phyloP scores from a whole-genome alignment of 2,888 invertebrate species.

The Eristalis pertinax region DNA sequence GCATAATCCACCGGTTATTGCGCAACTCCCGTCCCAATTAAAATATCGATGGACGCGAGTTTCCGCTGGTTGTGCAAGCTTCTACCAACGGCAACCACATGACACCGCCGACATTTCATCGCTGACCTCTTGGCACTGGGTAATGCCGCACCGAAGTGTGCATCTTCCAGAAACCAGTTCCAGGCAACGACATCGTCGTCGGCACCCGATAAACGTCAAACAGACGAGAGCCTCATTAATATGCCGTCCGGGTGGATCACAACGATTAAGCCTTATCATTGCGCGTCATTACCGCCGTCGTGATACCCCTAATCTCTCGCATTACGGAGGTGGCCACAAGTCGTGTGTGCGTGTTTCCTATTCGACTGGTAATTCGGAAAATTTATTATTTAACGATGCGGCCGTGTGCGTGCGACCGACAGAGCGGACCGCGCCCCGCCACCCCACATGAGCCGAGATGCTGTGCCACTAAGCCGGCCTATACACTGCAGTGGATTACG shows the following conservation, averaged over 20 bases:
- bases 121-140: constrained; percentile 29
- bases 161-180: constrained; percentile 2
- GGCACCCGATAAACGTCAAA: constrained; percentile 34
- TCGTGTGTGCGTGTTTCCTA: constrained; percentile 30
- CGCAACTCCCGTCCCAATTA: constrained; percentile 25
- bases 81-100: constrained; percentile 8
- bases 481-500: constrained; percentile 38
- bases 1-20: constrained; percentile 7
- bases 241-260: constrained; percentile 45
- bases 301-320: constrained; percentile 45
- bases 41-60: background rate
- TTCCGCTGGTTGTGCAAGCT: constrained; percentile 25
- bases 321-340: constrained; percentile 27
- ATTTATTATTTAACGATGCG: constrained; percentile 52
- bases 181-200: constrained; percentile 6
- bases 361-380: constrained; percentile 50
- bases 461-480: background rate
- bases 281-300: constrained; percentile 54
- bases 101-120: constrained; percentile 2
- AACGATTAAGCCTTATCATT: constrained; percentile 57
- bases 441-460: background rate
- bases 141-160: background rate
- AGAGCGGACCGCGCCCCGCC: background rate
- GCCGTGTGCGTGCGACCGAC: background rate
- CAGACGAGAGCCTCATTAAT: constrained; percentile 59